Evolutionary conservation across 1,140 invertebrate species (phyloP).

Genomic region (Bombus impatiens): DNA sequence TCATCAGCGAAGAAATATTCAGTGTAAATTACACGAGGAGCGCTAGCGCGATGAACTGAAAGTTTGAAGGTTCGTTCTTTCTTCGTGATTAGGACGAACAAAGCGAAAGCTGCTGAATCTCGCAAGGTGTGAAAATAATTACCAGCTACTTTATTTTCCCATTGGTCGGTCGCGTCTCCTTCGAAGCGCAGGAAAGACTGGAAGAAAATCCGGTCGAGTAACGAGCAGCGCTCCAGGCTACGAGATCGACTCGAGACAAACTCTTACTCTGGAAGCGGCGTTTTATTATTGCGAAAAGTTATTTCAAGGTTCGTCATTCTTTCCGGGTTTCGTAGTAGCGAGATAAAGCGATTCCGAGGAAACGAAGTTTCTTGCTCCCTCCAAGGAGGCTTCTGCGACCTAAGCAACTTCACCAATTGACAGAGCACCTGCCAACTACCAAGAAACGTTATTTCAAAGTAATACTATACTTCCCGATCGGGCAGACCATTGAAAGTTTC

Average conservation of each 20-base stretch:
- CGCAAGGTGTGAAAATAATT: conserved; percentile 59
- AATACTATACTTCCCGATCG: conserved; percentile 2
- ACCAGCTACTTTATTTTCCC: conserved; percentile 55
- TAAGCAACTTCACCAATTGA: conserved; percentile 46
- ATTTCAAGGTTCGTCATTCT: conserved; percentile 70
- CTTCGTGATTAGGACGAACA: not conserved
- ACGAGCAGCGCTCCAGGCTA: conserved; percentile 51
- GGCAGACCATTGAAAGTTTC: not conserved
- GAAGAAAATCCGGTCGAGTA: conserved; percentile 48
- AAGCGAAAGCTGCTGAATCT: conserved; percentile 8
- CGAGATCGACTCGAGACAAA: conserved; percentile 7
- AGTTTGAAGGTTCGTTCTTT: not conserved
- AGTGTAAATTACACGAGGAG: too few relatives aligned
- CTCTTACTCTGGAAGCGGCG: conserved; percentile 39
- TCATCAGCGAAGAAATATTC: not conserved
- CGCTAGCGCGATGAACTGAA: too few relatives aligned
- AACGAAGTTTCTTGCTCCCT: conserved; percentile 34
- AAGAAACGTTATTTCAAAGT: conserved; percentile 40
- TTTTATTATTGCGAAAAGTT: conserved; percentile 67
- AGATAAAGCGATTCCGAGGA: conserved; percentile 56
- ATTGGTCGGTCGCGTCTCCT: not conserved
- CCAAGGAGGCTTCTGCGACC: not conserved
- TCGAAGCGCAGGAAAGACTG: not conserved
- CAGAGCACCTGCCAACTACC: conserved; percentile 44
- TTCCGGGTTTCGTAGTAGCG: conserved; percentile 20